Evolutionary conservation across 2,888 invertebrate species (phyloP).

Genomic region (Andrena bicolor): DNA sequence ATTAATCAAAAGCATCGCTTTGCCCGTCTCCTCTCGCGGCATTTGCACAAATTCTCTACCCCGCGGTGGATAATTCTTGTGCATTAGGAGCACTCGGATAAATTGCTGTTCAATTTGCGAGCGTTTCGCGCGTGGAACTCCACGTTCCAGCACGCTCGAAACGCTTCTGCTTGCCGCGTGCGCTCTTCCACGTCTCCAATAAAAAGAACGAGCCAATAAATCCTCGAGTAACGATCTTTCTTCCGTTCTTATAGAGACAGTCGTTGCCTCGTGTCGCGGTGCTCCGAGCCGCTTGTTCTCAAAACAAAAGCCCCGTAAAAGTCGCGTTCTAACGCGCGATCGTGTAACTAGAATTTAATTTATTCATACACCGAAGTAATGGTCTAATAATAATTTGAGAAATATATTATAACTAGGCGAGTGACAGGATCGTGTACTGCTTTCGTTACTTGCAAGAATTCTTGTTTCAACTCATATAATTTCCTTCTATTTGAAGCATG

Average conservation of each 20-base stretch:
- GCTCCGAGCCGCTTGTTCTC: slow-evolving; percentile 8
- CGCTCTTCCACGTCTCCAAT: slow-evolving; percentile 13
- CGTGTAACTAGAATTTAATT: neutral
- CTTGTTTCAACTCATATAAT: neutral
- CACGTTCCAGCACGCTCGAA: slow-evolving; percentile 9
- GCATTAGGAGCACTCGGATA: neutral
- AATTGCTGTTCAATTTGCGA: slow-evolving; percentile 29
- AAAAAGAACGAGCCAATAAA: slow-evolving; percentile 58
- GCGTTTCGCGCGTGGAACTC: slow-evolving; percentile 20
- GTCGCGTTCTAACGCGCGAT: slow-evolving; percentile 14
- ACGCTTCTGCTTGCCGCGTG: neutral
- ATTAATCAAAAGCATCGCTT: neutral
- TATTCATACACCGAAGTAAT: no score
- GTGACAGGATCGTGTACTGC: neutral
- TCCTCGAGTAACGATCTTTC: slow-evolving; percentile 55
- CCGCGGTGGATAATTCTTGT: neutral
- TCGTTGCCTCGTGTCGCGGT: slow-evolving; percentile 23
- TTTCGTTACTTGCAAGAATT: neutral
- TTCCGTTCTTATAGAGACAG: slow-evolving; percentile 52
- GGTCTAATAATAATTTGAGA: neutral
- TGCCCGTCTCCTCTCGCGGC: neutral
- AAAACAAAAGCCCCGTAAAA: slow-evolving; percentile 43
- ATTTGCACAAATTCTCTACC: slow-evolving; percentile 2
- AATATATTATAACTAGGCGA: neutral
- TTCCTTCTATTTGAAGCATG: neutral